Base-by-base conservation (phyloP, 2,888 invertebrate species). In the Hypsopygia costalis region DNA sequence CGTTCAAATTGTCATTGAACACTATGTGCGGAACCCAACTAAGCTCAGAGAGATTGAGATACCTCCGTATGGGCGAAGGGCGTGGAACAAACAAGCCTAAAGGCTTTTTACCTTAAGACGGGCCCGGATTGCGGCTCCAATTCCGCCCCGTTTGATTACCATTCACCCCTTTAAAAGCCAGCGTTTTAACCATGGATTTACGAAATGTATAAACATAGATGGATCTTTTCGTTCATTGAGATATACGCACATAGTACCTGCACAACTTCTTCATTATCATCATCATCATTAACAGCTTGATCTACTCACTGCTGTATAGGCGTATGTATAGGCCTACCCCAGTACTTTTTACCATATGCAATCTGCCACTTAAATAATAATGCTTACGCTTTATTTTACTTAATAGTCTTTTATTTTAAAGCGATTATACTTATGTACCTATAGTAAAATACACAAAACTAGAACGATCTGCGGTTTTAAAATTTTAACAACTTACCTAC, bases 51-150 rank as follows among this genome's bases (percentile, higher is more conserved):
- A 10, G 10, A 12, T 16, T 7, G 16, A 16, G 28, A 36, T 29
- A 10, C 20, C 9, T 16, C 30, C n/a, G 7, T 35, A 30, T 41
- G 12, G 29, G 47, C 31, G 45, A 44, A 40, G 52, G 51, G 52
- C 53, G 54, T 7, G 12, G n/a, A 38, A 9, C 32, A 22, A 37
- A 58, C 60, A 62, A 70, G 67, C 66, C 67, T 57, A 67, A 72
- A 75, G 72, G 79, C 70, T 77, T 77, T 71, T 80, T 75, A 79
- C 72, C 62, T 76, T 71, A 73, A 80, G 71, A 68, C 66, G 65
- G 55, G 62, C 55, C 61, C 66, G 73, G 73, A 77, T 80, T 81
- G 77, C 67, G 71, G 65, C 62, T 62, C 70, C 69, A 68, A 54
- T 66, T 69, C 72, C 72, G 58, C 61, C 64, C 63, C 52, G 51